Evolutionary conservation across 2,888 invertebrate genomes (phyloP).

Genomic region (Melanostoma scalare): DNA sequence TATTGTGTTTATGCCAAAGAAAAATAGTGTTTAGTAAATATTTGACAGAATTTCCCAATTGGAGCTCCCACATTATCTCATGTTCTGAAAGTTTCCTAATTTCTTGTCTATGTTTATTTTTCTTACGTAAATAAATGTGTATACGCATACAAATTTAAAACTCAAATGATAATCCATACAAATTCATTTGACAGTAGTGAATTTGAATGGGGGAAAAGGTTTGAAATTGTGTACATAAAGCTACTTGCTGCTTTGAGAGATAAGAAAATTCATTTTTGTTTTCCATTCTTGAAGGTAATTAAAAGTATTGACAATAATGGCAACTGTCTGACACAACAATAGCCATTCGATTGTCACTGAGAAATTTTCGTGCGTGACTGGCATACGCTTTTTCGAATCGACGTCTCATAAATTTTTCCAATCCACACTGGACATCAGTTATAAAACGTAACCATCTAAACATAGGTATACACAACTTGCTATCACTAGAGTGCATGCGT

Average conservation of each 20-base stretch:
- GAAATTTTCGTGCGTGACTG: conserved; percentile 56
- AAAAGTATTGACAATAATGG: conserved; percentile 52
- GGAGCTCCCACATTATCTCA: conserved; percentile 38
- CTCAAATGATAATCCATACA: not conserved
- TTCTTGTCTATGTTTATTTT: conserved; percentile 13
- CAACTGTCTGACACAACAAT: conserved; percentile 66
- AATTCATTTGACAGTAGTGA: not conserved
- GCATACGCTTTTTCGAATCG: conserved; percentile 58
- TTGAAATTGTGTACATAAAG: conserved; percentile 18
- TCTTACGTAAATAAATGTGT: conserved; percentile 22
- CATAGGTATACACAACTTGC: too few relatives aligned
- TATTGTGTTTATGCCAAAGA: conserved; percentile 29
- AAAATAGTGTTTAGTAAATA: conserved; percentile 64
- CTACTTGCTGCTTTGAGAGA: conserved; percentile 8
- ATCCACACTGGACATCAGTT: conserved; percentile 18
- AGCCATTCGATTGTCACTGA: conserved; percentile 50
- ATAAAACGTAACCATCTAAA: conserved; percentile 16
- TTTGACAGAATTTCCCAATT: conserved; percentile 58
- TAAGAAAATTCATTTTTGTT: conserved; percentile 24
- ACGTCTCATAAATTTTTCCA: conserved; percentile 61
- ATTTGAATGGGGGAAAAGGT: not conserved
- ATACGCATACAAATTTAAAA: conserved; percentile 7
- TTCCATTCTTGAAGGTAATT: conserved; percentile 46
- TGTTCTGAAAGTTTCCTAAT: conserved; percentile 26
- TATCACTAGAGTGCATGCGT: conserved; percentile 5